Percentiles rank a stretch among this genome's conserved stretches.
Conservation (phyloP, 1,140 invertebrate genomes). For the Ceratina calcarata region DNA sequence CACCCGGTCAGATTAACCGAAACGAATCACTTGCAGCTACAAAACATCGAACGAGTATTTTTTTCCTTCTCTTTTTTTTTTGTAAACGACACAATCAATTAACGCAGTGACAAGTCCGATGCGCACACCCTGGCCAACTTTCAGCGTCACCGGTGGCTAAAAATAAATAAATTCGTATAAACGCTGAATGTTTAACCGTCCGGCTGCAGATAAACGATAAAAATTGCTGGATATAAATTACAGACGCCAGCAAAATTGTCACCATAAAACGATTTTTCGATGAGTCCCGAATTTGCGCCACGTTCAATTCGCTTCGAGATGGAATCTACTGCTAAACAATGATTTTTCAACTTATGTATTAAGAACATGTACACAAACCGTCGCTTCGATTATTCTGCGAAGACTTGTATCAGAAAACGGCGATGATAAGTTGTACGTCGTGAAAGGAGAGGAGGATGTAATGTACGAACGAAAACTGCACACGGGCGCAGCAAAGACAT, state of each 20-base stretch:
- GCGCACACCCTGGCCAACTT: not conserved
- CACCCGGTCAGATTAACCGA: not conserved
- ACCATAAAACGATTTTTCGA: slow-evolving; percentile 4
- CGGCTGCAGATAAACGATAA: slow-evolving; percentile 18
- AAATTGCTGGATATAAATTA: slow-evolving; percentile 17
- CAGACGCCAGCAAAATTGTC: not conserved
- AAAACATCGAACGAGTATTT: not conserved
- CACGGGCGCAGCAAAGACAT: not conserved
- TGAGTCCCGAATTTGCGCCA: not conserved
- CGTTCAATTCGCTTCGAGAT: not conserved
- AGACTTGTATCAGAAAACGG: not conserved
- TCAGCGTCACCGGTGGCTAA: not conserved
- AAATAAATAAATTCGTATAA: slow-evolving; percentile 14
- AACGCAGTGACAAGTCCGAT: slow-evolving; percentile 4
- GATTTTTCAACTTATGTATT: too few species aligned
- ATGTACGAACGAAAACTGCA: not conserved
- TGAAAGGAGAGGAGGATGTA: too few species aligned
- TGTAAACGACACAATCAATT: slow-evolving; percentile 19
- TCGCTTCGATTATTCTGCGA: slow-evolving; percentile 9
- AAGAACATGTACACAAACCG: not conserved
- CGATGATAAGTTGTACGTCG: not conserved
- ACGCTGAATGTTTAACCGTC: slow-evolving; percentile 1
- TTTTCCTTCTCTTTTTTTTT: not conserved
- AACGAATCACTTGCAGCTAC: not conserved
- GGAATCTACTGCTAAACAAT: too few species aligned